Percentiles rank a stretch among this genome's conserved stretches.
Conservation (phyloP, 2,113 vertebrate species). For the Platichthys flesus region DNA sequence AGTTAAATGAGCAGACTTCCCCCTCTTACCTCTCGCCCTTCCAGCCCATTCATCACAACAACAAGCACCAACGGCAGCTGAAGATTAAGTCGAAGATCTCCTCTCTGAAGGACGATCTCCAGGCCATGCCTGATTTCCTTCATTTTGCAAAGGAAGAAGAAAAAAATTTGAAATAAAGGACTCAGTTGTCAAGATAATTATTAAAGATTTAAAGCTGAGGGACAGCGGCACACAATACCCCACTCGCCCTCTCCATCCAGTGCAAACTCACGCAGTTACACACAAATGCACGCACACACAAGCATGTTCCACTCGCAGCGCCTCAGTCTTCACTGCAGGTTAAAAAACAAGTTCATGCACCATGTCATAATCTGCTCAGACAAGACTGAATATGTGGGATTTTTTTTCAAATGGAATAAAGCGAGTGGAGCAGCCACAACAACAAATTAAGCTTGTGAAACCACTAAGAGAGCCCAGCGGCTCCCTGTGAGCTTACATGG, state of each 20-base stretch:
- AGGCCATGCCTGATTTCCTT: conserved; percentile 35
- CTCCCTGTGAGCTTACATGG: conserved; percentile 33
- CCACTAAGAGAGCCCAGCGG: conserved; percentile 50
- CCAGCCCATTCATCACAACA: conserved; percentile 64
- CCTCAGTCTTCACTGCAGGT: conserved; percentile 69
- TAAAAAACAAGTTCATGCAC: conserved; percentile 77
- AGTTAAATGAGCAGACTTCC: conserved; percentile 40
- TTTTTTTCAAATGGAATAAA: conserved; percentile 54
- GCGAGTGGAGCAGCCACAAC: conserved; percentile 50
- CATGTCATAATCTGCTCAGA: conserved; percentile 70
- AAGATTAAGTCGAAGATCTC: conserved; percentile 63
- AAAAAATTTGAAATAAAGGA: conserved; percentile 66
- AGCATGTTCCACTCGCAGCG: conserved; percentile 45
- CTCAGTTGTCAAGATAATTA: conserved; percentile 67
- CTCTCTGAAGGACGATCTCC: conserved; percentile 39
- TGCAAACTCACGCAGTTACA: conserved; percentile 10
- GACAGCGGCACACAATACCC: conserved; percentile 52
- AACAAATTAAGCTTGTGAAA: conserved; percentile 68
- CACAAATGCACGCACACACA: conserved; percentile 9
- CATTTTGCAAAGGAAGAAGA: neutral
- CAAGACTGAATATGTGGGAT: conserved; percentile 66
- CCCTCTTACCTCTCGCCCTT: conserved; percentile 45
- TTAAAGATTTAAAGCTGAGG: conserved; percentile 69
- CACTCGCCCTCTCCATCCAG: conserved; percentile 40
- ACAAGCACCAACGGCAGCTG: conserved; percentile 55